phyloP scores from a whole-genome alignment of 2,888 invertebrate species.

The Zygothrica quintamaculata region DNA sequence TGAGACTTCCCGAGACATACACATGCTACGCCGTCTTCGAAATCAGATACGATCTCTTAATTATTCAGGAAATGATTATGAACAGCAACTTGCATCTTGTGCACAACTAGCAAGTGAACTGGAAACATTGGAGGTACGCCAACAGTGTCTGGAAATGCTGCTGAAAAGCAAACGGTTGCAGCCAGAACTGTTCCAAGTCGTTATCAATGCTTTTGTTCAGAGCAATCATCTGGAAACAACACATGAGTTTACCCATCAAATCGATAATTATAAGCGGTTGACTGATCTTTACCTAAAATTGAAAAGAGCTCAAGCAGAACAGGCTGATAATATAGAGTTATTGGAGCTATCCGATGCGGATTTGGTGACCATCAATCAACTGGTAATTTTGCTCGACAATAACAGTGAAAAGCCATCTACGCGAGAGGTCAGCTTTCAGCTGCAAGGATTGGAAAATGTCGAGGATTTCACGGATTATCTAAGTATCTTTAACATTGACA shows the following conservation, averaged over 20 bases:
- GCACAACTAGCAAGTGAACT: conserved; percentile 86
- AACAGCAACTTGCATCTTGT: conserved; percentile 76
- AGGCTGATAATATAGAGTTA: conserved; percentile 55
- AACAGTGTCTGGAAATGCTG: conserved; percentile 90
- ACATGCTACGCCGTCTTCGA: conserved; percentile 91
- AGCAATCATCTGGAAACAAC: conserved; percentile 41
- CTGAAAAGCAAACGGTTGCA: conserved; percentile 88
- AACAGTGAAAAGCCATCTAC: conserved; percentile 61
- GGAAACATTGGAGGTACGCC: conserved; percentile 89
- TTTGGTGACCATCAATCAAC: conserved; percentile 87
- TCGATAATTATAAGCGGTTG: conserved; percentile 76
- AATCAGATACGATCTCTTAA: conserved; percentile 86
- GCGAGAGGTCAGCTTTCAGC: conserved; percentile 87
- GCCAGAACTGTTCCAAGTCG: conserved; percentile 87
- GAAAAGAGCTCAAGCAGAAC: conserved; percentile 30
- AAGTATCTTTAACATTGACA: conserved; percentile 77
- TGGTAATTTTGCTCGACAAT: conserved; percentile 86
- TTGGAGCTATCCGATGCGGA: conserved; percentile 82
- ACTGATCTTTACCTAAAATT: conserved; percentile 82
- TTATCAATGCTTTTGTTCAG: conserved; percentile 82
- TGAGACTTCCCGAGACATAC: conserved; percentile 93
- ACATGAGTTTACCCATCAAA: conserved; percentile 79
- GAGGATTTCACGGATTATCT: conserved; percentile 86
- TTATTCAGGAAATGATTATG: conserved; percentile 87
- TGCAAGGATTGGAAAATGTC: conserved; percentile 83